Base-by-base conservation (phyloP, 2,113 vertebrate species). In the Anolis sagrei region DNA sequence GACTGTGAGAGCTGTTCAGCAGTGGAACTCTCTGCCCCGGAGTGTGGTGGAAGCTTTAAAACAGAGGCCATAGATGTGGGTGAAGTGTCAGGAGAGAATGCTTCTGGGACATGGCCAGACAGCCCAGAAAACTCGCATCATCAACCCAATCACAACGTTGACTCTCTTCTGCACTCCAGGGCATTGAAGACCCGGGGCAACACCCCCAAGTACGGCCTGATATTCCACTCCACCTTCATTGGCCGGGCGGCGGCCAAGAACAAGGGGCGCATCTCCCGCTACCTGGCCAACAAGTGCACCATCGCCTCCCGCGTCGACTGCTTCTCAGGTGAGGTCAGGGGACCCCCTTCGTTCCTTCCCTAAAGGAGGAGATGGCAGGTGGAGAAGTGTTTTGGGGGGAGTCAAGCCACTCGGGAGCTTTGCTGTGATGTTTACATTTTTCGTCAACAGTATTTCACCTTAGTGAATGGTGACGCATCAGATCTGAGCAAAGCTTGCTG, bases 191-290 rank as follows among this genome's bases (percentile, higher is more conserved):
- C 98, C 0, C 95, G 94, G 7, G 98, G 98, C 36, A 99, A 99
- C 95, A 99, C 99, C 1, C 99, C 99, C 6, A 99, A 99, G 89
- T 99, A 99, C 0, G 98, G 99, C 23, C 97, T 99, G 36, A 99
- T 99, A 88, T 99, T 99, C 95, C 99, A 99, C 93, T 99, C 99
- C 0, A 99, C 99, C 48, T 99, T 99, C 93, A 99, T 99, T 0
- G 99, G 99, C 18, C 98, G 98, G 0, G 99, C 99, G 0, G 99
- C 97, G 0, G 97, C 98, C 90, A 99, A 98, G 95, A 99, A 99
- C 96, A 99, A 99, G 90, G 99, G 99, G 0, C 97, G 99, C 9
- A 99, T 99, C 95, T 99, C 98, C n/a, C 97, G 99, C 39, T 99
- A 99, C 88, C 94, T 99, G 93, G 99, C 98, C 34, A 99, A 99